These are phyloP conservation scores for Aramus guarauna DNA, from an alignment of 2,113 vertebrate genomes.

Conservation along the genomic window DNA sequence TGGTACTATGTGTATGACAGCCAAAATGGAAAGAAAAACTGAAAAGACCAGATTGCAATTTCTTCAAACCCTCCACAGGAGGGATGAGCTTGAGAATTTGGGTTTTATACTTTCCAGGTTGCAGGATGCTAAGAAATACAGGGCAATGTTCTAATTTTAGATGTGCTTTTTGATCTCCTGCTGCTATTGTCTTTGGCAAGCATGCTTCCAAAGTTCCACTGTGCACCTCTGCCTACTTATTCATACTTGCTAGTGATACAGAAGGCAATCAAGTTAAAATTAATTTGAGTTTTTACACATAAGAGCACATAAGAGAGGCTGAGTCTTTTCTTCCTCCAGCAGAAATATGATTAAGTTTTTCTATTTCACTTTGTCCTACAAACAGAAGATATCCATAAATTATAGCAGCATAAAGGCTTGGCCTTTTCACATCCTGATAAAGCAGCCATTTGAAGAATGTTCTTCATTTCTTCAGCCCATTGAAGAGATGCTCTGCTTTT, in stretches of 20 bases:
- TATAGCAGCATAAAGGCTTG: constrained; percentile 33
- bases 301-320: not conserved
- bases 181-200: not conserved
- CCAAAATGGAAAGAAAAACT: constrained; percentile 12
- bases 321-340: constrained; percentile 1
- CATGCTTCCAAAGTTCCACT: not conserved
- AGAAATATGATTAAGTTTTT: constrained; percentile 45
- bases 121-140: not conserved
- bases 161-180: not conserved
- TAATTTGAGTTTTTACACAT: constrained; percentile 14
- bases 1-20: not conserved
- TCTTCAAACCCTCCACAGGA: not conserved
- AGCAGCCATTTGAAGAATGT: constrained; percentile 42
- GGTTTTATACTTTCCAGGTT: not conserved
- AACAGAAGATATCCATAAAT: constrained; percentile 53
- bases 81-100: not conserved
- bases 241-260: not conserved
- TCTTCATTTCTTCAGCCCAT: constrained; percentile 42
- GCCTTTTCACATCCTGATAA: constrained; percentile 46
- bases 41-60: not conserved
- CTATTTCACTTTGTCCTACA: constrained; percentile 53
- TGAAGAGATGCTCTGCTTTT: constrained; percentile 42
- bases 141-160: not conserved
- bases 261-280: not conserved
- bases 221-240: not conserved